Conservation (phyloP, 2,113 vertebrate genomes). For the Chrysemys picta region DNA sequence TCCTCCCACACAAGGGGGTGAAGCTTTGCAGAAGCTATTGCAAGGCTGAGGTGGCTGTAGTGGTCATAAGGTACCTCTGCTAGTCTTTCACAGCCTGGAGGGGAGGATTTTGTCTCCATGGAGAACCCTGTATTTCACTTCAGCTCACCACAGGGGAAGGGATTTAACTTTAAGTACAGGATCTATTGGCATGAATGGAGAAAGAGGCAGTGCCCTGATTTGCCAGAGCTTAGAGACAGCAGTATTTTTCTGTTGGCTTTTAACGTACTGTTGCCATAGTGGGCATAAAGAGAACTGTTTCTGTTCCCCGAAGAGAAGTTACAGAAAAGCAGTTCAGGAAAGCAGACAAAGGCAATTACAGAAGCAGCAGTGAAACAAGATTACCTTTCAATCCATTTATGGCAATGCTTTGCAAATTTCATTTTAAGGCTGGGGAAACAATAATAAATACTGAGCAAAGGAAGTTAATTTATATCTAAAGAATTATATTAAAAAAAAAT, state of each 20-base stretch:
- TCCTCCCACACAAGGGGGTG: background rate
- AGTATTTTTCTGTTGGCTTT: background rate
- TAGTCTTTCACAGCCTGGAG: conserved; percentile 38
- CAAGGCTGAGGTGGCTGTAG: conserved; percentile 25
- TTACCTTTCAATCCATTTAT: background rate
- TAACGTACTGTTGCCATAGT: background rate
- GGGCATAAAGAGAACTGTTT: background rate
- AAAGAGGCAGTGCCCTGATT: background rate
- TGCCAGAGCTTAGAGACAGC: background rate
- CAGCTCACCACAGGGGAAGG: background rate
- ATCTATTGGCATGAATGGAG: background rate
- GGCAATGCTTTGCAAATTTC: conserved; percentile 1
- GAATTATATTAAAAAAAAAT: background rate
- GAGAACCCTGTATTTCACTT: background rate
- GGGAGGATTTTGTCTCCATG: background rate
- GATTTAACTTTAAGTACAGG: background rate
- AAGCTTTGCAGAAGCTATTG: conserved; percentile 38
- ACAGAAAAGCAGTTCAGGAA: background rate
- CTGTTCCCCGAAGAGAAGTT: background rate
- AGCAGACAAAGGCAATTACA: conserved; percentile 34
- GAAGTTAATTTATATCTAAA: conserved; percentile 17
- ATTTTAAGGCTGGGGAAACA: conserved; percentile 16
- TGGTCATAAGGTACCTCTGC: background rate
- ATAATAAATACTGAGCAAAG: conserved; percentile 35
- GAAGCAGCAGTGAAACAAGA: background rate